A percentile compares a stretch with the other conserved stretches of the same genome.
Evolutionary conservation across 2,888 invertebrate species (phyloP).

Genomic region (Lomographa bimaculata): DNA sequence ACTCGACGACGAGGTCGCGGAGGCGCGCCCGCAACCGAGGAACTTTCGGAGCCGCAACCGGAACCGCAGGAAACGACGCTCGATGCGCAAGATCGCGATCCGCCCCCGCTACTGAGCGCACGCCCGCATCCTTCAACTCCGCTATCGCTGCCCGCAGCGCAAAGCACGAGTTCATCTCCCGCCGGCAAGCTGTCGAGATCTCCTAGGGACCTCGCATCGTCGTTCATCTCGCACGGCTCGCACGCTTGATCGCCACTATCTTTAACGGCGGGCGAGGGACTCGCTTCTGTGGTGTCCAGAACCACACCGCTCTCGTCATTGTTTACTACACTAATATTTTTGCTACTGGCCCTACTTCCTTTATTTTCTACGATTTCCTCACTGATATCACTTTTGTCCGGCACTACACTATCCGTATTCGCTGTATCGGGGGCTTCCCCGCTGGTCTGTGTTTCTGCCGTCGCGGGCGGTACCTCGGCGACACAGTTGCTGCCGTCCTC

Average conservation of each 20-base stretch:
- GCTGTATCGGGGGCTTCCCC: slow-evolving; percentile 43
- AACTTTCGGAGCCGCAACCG: slow-evolving; percentile 92
- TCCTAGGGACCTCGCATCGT: slow-evolving; percentile 69
- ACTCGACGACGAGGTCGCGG: slow-evolving; percentile 81
- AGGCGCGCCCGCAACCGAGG: slow-evolving; percentile 85
- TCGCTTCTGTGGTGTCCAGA: slow-evolving; percentile 41
- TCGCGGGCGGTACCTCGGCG: slow-evolving; percentile 45
- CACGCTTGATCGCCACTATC: slow-evolving; percentile 51
- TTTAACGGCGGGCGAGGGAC: slow-evolving; percentile 42
- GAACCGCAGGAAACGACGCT: slow-evolving; percentile 91
- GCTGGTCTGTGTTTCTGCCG: slow-evolving; percentile 44
- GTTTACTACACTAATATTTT: slow-evolving; percentile 40
- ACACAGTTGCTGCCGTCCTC: slow-evolving; percentile 53
- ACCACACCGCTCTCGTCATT: slow-evolving; percentile 46
- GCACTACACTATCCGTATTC: slow-evolving; percentile 32
- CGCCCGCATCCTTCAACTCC: slow-evolving; percentile 90
- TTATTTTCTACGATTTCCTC: slow-evolving; percentile 50
- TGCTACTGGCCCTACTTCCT: slow-evolving; percentile 33
- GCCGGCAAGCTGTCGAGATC: slow-evolving; percentile 74
- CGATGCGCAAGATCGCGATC: slow-evolving; percentile 89
- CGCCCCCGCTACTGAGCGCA: slow-evolving; percentile 87
- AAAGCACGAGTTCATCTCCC: slow-evolving; percentile 66
- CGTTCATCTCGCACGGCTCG: slow-evolving; percentile 63
- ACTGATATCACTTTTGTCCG: slow-evolving; percentile 37
- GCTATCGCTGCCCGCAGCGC: slow-evolving; percentile 90